Evolutionary conservation across 2,888 invertebrate genomes (phyloP).

Genomic region (Augochlorella aurata): DNA sequence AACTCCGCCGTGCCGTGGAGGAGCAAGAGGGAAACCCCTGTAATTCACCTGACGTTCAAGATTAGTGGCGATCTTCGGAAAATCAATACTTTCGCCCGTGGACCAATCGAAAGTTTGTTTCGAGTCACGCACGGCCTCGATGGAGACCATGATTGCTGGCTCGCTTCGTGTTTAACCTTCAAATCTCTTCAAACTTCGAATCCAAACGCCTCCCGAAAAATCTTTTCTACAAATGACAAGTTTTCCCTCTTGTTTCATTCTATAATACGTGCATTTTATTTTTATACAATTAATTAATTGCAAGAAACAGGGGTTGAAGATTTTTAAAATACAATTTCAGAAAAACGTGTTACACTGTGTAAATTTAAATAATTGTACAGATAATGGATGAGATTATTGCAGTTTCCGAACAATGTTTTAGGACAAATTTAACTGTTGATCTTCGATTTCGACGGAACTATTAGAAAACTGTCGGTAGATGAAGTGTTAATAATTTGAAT

Average conservation of each 20-base stretch:
- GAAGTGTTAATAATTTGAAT: no score
- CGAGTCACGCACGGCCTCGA: constrained; percentile 10
- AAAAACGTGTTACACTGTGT: no score
- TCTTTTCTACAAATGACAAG: not conserved
- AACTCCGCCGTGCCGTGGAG: constrained; percentile 17
- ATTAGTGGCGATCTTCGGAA: constrained; percentile 50
- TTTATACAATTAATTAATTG: no score
- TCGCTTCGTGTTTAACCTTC: not conserved
- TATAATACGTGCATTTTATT: no score
- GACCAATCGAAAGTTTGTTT: constrained; percentile 21
- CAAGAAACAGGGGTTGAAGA: no score
- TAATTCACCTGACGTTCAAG: constrained; percentile 48
- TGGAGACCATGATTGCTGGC: not conserved
- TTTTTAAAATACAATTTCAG: no score
- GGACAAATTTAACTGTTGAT: no score
- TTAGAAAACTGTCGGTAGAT: no score
- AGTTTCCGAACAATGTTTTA: no score
- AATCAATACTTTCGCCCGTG: constrained; percentile 37
- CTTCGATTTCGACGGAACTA: no score
- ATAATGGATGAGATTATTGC: no score
- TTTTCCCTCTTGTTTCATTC: not conserved
- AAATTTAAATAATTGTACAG: no score
- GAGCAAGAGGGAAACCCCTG: constrained; percentile 27
- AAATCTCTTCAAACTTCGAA: not conserved
- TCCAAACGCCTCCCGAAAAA: not conserved